Evolutionary conservation across 2,113 vertebrate genomes (phyloP), one percentile per base, ranked within the genome.

Genomic region (Erinaceus europaeus): DNA sequence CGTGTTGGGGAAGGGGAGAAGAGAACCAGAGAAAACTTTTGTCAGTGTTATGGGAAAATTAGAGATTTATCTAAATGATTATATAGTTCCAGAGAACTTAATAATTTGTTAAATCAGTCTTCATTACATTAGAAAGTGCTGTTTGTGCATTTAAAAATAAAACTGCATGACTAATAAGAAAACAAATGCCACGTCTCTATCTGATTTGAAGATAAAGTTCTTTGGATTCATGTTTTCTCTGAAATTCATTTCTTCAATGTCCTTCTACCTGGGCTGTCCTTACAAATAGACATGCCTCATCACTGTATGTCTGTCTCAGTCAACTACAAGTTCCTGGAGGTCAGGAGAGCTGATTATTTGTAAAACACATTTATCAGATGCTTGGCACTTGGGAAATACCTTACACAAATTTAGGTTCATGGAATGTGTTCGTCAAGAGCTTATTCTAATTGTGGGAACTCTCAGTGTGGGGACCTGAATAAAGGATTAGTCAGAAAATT

Each of bases 161-260:
- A 88, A 78, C 72, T 67, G 36, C 57, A 65, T 73, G 53, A 13
- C 78, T 92, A 72, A 87, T 65, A 74, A 65, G 36, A 88, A 20
- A 77, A 89, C 6, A 71, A 53, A 84, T 76, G 62, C 76, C 42
- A n/a, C 88, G 81, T 29, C 40, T 32, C 44, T 90, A 82, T 81
- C 42, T 92, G 48, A 61, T 61, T 94, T 64, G 55, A 75, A 94
- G 92, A 77, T 75, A 69, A 77, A 94, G 67, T 52, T 52, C 20
- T 59, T 64, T 72, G 32, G 68, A 81, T 86, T 77, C 48, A 11
- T 36, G 10, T 67, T 72, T 15, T 68, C 78, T 76, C 48, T 82
- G 75, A 79, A 90, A 71, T 74, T 27, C 14, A 15, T 50, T 62
- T 79, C n/a, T n/a, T 67, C 29, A 21, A 3, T 27, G 44, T 21